Percentiles rank a stretch among this genome's conserved stretches.
Conservation (phyloP, 2,113 vertebrate genomes). For the Chloropsis cyanopogon region DNA sequence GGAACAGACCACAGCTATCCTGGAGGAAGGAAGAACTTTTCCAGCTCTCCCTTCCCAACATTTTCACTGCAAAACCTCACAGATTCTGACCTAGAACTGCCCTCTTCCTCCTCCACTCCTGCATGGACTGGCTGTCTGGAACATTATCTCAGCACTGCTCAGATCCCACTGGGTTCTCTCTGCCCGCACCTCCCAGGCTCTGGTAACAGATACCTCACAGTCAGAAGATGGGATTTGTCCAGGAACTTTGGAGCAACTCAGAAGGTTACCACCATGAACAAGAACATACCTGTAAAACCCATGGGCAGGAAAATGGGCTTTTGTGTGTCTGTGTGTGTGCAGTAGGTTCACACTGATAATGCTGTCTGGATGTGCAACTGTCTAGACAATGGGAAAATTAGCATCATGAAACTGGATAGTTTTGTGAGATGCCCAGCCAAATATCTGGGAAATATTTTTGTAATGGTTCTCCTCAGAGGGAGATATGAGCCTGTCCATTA, state of each 20-base stretch:
- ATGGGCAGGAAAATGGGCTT: background rate
- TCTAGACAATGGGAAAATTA: constrained; percentile 76
- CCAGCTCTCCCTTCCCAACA: background rate
- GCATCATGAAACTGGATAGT: constrained; percentile 61
- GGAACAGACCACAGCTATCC: constrained; percentile 35
- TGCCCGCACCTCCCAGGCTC: background rate
- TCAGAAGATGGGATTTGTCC: background rate
- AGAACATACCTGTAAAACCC: constrained; percentile 8
- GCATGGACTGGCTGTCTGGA: background rate
- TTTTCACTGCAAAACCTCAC: background rate
- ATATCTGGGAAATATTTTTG: constrained; percentile 58
- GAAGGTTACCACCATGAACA: background rate
- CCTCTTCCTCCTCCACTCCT: background rate
- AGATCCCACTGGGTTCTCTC: background rate
- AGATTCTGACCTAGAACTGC: constrained; percentile 13
- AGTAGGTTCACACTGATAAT: constrained; percentile 49
- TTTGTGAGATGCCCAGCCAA: constrained; percentile 56
- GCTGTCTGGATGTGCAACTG: constrained; percentile 65
- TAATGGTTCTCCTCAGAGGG: constrained; percentile 37
- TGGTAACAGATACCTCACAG: background rate
- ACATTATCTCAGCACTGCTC: constrained; percentile 40
- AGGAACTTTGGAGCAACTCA: background rate
- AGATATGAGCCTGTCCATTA: constrained; percentile 56
- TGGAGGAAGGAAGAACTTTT: constrained; percentile 22
- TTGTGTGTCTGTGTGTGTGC: background rate